Evolutionary conservation across 2,888 invertebrate species (phyloP), one percentile per base, ranked within the genome.

Genomic region (Torymus aiolomorphi): DNA sequence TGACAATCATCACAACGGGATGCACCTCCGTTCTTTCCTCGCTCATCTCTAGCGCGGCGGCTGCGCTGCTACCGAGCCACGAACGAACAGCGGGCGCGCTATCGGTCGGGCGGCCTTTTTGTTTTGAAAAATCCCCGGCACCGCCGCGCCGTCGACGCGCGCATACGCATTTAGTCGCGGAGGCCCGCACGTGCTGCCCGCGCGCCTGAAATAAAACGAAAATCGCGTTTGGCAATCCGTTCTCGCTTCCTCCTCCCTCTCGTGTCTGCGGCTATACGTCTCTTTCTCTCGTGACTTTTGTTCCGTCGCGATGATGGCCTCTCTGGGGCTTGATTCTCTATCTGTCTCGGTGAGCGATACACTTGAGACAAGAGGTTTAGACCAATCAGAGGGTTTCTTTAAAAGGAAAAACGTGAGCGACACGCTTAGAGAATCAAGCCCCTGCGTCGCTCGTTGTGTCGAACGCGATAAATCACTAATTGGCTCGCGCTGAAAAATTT

Each of bases 141-240:
- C 67, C 72, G 66, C 61, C 61, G 71, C 73, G 70, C 66, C 31
- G 54, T 72, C 52, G 62, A 66, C 72, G 65, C 61, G 71, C 73
- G 70, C 66, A 75, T 78, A 78, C 73, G 63, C 63, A 63, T 13
- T 24, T 54, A 52, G 20, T 54, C 31, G 16, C 49, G 18, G 42
- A 14, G 31, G 54, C 56, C 84, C 85, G 86, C 88, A 89, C 89
- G 89, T 89, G 89, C 4, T 31, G n/a, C n/a, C n/a, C n/a, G 87
- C 84, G 84, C 78, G 86, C 89, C 86, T 82, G 84, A 88, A 87
- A 90, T 88, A 88, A 88, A 88, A 86, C 82, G 82, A 85, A 88
- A 86, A 89, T 82, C 81, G 84, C 83, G 83, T 84, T 85, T 81
- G 84, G 82, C 83, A 82, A 82, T 67, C 80, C 69, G 83, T 83